Percentiles rank a stretch among this genome's conserved stretches.
These are phyloP conservation scores for Onthophagus sagittarius DNA, from an alignment of 2,888 invertebrate species.

Conservation along the genomic window DNA sequence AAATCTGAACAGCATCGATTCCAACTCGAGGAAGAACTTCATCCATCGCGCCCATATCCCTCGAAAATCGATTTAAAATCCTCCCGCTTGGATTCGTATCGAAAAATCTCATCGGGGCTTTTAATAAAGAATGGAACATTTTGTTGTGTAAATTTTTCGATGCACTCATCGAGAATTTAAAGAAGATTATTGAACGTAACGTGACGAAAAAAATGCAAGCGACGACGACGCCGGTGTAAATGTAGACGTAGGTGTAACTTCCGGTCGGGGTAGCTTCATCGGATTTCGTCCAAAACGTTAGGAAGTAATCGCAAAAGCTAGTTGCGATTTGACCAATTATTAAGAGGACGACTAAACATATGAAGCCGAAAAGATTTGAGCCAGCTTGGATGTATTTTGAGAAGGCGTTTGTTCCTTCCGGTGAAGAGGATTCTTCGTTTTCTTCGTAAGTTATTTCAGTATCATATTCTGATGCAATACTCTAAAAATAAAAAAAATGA, in stretches of 20 bases:
- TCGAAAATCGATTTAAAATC: constrained; percentile 38
- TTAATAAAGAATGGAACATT: constrained; percentile 76
- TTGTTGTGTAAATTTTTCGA: constrained; percentile 72
- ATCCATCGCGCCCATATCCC: constrained; percentile 65
- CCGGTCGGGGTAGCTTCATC: constrained; percentile 4
- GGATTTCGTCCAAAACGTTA: constrained; percentile 60
- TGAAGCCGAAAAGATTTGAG: constrained; percentile 55
- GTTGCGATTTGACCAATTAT: constrained; percentile 66
- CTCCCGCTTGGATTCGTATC: constrained; percentile 75
- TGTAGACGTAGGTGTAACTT: constrained; percentile 46
- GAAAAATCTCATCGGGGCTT: constrained; percentile 78
- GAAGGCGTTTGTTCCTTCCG: constrained; percentile 50
- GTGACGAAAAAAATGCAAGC: constrained; percentile 59
- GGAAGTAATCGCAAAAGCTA: constrained; percentile 73
- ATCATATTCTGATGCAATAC: constrained; percentile 7
- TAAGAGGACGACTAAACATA: constrained; percentile 55
- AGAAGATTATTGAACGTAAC: constrained; percentile 28
- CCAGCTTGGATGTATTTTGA: constrained; percentile 68
- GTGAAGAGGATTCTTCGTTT: constrained; percentile 20
- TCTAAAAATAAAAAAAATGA: constrained; percentile 8
- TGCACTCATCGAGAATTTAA: constrained; percentile 67
- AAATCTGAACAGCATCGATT: constrained; percentile 54
- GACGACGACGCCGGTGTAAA: constrained; percentile 59
- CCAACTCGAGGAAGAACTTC: constrained; percentile 54
- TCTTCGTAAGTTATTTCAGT: constrained; percentile 3